Percentiles rank a stretch among this genome's conserved stretches.
phyloP scores from a whole-genome alignment of 2,113 vertebrate species.

The Corythornis madagascariensis region DNA sequence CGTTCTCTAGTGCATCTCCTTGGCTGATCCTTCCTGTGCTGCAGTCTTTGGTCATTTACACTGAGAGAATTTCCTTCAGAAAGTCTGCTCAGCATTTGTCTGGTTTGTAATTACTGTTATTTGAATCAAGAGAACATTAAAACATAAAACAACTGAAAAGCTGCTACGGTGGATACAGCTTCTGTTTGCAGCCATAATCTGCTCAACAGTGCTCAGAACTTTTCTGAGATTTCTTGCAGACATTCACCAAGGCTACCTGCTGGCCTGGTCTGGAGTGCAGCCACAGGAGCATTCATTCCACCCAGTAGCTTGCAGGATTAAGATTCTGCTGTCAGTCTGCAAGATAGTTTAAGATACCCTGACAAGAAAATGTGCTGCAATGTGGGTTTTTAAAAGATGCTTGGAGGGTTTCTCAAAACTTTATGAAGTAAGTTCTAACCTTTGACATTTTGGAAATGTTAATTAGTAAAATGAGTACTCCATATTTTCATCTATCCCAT shows the following conservation, averaged over 20 bases:
- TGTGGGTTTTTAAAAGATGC: background rate
- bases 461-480: slow-evolving; percentile 4
- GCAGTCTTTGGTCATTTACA: background rate
- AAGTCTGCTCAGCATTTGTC: background rate
- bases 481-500: background rate
- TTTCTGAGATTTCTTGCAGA: background rate
- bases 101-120: background rate
- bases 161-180: background rate
- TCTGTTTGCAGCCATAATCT: background rate
- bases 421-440: background rate
- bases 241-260: background rate
- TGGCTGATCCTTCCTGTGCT: background rate
- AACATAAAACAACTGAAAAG: background rate
- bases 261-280: background rate
- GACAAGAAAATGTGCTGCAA: background rate
- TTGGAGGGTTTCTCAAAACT: background rate
- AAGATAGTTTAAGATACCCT: background rate
- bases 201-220: background rate
- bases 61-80: background rate
- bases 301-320: background rate
- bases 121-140: background rate
- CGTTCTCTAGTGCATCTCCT: background rate
- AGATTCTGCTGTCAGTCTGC: background rate
- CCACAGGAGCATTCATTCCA: background rate
- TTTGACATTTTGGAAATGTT: slow-evolving; percentile 41